Conservation (phyloP, 2,113 vertebrate species). For the Datnioides undecimradiatus region DNA sequence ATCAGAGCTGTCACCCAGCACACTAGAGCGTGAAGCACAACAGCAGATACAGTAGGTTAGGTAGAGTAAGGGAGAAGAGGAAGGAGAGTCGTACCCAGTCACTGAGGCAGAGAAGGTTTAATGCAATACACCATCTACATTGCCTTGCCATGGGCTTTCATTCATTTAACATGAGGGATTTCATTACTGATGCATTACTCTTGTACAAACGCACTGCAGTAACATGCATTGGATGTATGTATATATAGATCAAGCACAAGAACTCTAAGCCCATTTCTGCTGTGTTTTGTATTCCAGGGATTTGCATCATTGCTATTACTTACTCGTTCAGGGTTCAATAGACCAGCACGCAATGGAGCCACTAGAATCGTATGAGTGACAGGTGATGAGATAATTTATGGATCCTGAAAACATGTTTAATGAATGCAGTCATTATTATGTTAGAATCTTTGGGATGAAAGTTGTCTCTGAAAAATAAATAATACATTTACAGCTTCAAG, state of each 20-base stretch:
- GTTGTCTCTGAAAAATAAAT: constrained; percentile 24
- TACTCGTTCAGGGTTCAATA: background rate
- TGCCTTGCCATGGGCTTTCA: background rate
- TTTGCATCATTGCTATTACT: background rate
- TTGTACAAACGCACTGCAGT: background rate
- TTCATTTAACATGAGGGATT: constrained; percentile 32
- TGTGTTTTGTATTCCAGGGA: background rate
- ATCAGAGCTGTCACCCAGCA: constrained; percentile 4
- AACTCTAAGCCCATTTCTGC: background rate
- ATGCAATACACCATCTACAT: background rate
- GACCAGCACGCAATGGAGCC: background rate
- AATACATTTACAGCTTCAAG: constrained; percentile 29
- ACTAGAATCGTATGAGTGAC: background rate
- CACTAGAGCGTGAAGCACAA: background rate
- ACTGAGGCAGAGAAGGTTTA: background rate
- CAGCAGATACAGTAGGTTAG: background rate
- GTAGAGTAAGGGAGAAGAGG: background rate
- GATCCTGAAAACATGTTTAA: constrained; percentile 35
- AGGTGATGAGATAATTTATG: background rate
- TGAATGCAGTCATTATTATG: constrained; percentile 19
- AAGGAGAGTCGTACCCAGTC: background rate
- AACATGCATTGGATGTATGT: background rate
- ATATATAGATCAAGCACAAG: background rate
- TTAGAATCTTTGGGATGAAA: constrained; percentile 19
- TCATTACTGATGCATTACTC: constrained; percentile 23